phyloP scores from a whole-genome alignment of 2,888 invertebrate genomes.

The Eustalomyia histrio region DNA sequence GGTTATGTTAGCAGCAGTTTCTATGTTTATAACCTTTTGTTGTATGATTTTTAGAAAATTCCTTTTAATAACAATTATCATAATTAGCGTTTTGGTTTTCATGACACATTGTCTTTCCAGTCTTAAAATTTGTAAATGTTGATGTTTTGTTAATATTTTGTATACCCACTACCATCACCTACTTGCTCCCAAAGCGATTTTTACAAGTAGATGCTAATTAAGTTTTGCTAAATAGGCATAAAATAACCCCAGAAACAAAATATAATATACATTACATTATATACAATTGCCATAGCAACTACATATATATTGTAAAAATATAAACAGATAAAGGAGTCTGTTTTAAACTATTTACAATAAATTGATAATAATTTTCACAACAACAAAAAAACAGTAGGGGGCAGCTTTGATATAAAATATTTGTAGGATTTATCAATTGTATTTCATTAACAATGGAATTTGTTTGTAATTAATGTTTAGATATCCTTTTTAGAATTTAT shows the following conservation, averaged over 20 bases:
- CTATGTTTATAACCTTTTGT: slow-evolving; percentile 34
- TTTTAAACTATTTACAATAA: slow-evolving; percentile 34
- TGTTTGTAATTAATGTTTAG: not conserved
- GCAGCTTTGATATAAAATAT: not conserved
- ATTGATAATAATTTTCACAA: slow-evolving; percentile 20
- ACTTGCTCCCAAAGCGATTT: slow-evolving; percentile 66
- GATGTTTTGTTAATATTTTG: slow-evolving; percentile 21
- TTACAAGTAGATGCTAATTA: slow-evolving; percentile 72
- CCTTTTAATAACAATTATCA: slow-evolving; percentile 57
- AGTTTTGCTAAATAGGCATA: slow-evolving; percentile 74
- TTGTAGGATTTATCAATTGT: not conserved
- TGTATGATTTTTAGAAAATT: slow-evolving; percentile 29
- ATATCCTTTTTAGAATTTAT: not conserved
- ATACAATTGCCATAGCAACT: not conserved
- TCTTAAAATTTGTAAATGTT: slow-evolving; percentile 1
- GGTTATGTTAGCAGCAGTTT: not conserved
- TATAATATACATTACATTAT: not conserved
- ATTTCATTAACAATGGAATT: not conserved
- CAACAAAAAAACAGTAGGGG: not conserved
- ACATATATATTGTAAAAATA: not conserved
- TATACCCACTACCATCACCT: slow-evolving; percentile 41
- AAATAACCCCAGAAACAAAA: slow-evolving; percentile 31
- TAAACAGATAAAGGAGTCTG: slow-evolving; percentile 4
- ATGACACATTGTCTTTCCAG: slow-evolving; percentile 23
- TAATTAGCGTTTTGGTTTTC: slow-evolving; percentile 59